phyloP scores from a whole-genome alignment of 2,888 invertebrate genomes.

The Mythimna vitellina region DNA sequence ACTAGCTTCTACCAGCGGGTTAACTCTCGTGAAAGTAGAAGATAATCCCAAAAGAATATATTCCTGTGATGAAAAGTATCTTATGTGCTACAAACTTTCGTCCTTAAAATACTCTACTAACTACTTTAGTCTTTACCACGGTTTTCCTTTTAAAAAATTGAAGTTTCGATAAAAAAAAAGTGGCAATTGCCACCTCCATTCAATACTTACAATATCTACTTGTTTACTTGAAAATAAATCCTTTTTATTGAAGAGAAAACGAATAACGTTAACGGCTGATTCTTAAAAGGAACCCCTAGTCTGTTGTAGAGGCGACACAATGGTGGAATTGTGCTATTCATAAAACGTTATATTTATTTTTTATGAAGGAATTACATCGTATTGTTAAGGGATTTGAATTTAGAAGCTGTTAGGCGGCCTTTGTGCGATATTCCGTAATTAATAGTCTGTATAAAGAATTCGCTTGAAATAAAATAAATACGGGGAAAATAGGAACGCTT shows the following conservation, averaged over 20 bases:
- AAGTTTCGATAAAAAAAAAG: not conserved
- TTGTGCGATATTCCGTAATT: conserved; percentile 51
- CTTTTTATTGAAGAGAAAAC: conserved; percentile 19
- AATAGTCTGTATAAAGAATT: conserved; percentile 43
- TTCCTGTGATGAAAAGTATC: too few species aligned
- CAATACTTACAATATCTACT: conserved; percentile 8
- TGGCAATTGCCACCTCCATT: not conserved
- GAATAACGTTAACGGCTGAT: conserved; percentile 26
- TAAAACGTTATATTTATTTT: conserved; percentile 66
- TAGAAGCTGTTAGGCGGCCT: conserved; percentile 34
- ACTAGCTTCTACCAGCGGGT: too few species aligned
- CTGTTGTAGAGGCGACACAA: conserved; percentile 78
- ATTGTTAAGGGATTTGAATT: conserved; percentile 57
- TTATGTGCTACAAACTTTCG: too few species aligned
- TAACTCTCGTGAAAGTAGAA: too few species aligned
- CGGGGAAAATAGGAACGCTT: conserved; percentile 5
- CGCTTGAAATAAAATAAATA: conserved; percentile 35
- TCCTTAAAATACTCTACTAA: too few species aligned
- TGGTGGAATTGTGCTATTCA: conserved; percentile 78
- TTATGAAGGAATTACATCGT: conserved; percentile 51
- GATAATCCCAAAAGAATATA: too few species aligned
- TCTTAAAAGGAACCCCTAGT: conserved; percentile 43
- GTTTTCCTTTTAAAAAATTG: not conserved
- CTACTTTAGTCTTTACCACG: not conserved
- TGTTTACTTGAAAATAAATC: conserved; percentile 29